Evolutionary conservation across 2,797 vertebrate species (phyloP).

Genomic region (Philypnodon macrostomus): DNA sequence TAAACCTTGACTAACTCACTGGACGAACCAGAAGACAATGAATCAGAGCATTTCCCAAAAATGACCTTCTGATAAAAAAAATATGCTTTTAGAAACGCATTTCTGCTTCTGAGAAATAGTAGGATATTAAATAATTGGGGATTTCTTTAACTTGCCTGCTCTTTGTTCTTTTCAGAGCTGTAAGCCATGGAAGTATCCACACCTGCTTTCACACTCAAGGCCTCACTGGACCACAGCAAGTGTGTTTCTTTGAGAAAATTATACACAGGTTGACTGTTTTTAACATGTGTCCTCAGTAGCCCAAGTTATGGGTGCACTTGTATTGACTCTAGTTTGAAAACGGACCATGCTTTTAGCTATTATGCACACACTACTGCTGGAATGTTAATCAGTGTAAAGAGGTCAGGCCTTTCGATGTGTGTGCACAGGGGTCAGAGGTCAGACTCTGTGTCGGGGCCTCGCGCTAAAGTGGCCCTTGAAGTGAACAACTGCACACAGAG

Average conservation of each 20-base stretch:
- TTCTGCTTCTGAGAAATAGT: background rate
- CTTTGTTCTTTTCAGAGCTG: slow-evolving; percentile 50
- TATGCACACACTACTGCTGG: slow-evolving; percentile 46
- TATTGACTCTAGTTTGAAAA: no score
- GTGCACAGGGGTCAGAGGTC: slow-evolving; percentile 59
- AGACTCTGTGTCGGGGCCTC: slow-evolving; percentile 37
- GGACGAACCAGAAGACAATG: background rate
- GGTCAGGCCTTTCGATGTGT: slow-evolving; percentile 57
- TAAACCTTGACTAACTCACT: slow-evolving; percentile 42
- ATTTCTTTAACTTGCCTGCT: slow-evolving; percentile 58
- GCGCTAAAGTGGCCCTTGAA: slow-evolving; percentile 36
- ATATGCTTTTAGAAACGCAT: background rate
- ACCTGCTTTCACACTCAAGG: slow-evolving; percentile 27
- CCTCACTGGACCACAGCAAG: slow-evolving; percentile 3
- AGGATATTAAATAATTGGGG: slow-evolving; percentile 26
- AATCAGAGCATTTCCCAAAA: background rate
- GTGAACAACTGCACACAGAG: slow-evolving; percentile 43
- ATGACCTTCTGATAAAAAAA: background rate
- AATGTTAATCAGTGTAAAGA: slow-evolving; percentile 71
- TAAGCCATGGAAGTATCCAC: slow-evolving; percentile 29
- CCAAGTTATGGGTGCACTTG: no score
- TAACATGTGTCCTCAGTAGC: no score
- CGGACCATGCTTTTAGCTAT: no score
- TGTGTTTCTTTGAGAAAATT: slow-evolving; percentile 8
- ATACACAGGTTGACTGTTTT: no score